phyloP scores from a whole-genome alignment of 2,113 vertebrate species.

The Alligator sinensis region DNA sequence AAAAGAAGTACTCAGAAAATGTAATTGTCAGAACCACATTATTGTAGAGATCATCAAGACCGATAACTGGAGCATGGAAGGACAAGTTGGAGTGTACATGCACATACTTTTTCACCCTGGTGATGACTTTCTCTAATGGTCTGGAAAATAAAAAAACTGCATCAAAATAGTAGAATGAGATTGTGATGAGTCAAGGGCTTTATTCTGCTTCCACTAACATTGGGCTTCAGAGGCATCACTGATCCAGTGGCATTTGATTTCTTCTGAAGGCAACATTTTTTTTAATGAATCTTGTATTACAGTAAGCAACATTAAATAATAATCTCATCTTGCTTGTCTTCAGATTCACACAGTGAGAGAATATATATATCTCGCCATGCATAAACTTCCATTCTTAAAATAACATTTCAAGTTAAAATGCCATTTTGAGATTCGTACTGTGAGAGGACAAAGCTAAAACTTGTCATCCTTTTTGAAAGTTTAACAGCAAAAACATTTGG shows the following conservation, averaged over 20 bases:
- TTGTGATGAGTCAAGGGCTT: neutral
- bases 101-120: neutral
- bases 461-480: neutral
- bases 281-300: neutral
- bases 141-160: neutral
- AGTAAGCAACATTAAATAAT: neutral
- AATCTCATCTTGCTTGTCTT: slow-evolving; percentile 21
- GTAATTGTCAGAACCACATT: neutral
- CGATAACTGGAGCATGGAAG: neutral
- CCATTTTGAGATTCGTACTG: neutral
- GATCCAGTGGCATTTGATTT: neutral
- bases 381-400: slow-evolving; percentile 24
- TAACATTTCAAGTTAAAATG: neutral
- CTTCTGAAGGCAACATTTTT: neutral
- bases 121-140: neutral
- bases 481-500: neutral
- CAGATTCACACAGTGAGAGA: neutral
- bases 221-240: neutral
- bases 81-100: neutral
- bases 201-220: neutral
- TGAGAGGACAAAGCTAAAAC: neutral
- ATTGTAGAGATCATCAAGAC: neutral
- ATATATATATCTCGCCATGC: neutral
- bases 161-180: too few relatives aligned
- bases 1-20: neutral